Percentiles rank a stretch among this genome's conserved stretches.
These are phyloP conservation scores for Spinibarbus caldwelli DNA, from an alignment of 2,797 vertebrate species.

Conservation along the genomic window DNA sequence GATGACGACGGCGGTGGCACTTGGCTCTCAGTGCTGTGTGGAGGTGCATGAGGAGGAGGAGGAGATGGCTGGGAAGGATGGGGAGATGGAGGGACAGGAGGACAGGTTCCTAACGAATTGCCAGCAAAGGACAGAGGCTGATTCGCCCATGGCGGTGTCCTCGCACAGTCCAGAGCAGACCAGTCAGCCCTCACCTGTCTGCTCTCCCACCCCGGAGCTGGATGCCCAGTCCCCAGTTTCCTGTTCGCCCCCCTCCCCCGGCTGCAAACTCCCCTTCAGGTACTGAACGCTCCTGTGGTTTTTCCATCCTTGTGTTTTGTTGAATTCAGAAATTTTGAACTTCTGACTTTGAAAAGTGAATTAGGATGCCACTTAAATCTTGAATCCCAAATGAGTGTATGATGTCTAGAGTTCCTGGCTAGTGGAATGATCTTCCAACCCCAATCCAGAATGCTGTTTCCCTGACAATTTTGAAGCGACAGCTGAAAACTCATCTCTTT, in stretches of 20 bases:
- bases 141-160: constrained; percentile 31
- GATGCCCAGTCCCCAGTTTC: constrained; percentile 78
- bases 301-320: background rate
- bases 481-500: too few species aligned
- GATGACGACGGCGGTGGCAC: constrained; percentile 66
- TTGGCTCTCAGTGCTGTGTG: constrained; percentile 59
- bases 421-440: too few species aligned
- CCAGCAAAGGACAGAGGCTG: constrained; percentile 11
- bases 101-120: constrained; percentile 1
- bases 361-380: background rate
- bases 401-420: too few species aligned
- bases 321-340: background rate
- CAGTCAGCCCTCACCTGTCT: constrained; percentile 68
- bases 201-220: constrained; percentile 77
- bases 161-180: constrained; percentile 69
- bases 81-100: background rate
- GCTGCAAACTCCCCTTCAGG: constrained; percentile 86
- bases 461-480: too few species aligned
- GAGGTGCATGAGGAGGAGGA: constrained; percentile 43
- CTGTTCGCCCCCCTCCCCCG: constrained; percentile 84
- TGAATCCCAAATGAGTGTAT: background rate
- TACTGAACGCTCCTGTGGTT: constrained; percentile 61
- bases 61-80: background rate
- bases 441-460: too few species aligned
- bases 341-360: background rate